phyloP scores from a whole-genome alignment of 2,113 vertebrate genomes.

The Petrocephalus zakoni region DNA sequence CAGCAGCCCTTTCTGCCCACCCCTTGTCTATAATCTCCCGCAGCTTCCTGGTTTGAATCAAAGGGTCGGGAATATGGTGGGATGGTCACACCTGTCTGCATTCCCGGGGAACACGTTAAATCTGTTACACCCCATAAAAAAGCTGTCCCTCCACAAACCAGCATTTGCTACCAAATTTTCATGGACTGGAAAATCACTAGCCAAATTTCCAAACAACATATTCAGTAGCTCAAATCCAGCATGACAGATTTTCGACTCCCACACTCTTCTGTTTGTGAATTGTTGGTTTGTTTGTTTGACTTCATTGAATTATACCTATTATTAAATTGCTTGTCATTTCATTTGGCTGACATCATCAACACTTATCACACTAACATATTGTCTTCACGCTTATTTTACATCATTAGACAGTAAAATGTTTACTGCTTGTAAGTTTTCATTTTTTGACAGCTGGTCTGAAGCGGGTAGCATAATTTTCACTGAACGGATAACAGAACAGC shows the following conservation, averaged over 20 bases:
- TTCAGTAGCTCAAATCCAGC: background rate
- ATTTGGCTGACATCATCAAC: background rate
- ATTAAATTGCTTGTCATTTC: background rate
- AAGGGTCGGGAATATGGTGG: background rate
- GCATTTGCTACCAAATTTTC: background rate
- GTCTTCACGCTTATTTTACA: background rate
- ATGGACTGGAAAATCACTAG: background rate
- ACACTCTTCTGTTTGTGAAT: background rate
- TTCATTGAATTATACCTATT: background rate
- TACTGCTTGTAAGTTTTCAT: background rate
- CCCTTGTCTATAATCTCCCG: background rate
- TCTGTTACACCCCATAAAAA: background rate
- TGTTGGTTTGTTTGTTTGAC: background rate
- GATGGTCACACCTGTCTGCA: background rate
- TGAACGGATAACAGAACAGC: background rate
- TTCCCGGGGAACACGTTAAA: background rate
- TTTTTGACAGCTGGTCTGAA: background rate
- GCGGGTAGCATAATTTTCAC: background rate
- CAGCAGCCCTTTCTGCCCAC: too few species aligned
- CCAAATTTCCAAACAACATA: background rate
- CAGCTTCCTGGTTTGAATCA: background rate
- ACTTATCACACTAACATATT: background rate
- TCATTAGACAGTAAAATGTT: background rate
- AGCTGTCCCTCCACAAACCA: background rate
- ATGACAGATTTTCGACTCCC: background rate